Evolutionary conservation across 92 coral and sea anemone species (phyloP), one percentile per base, ranked within the genome.

Genomic region (Porites divaricata): DNA sequence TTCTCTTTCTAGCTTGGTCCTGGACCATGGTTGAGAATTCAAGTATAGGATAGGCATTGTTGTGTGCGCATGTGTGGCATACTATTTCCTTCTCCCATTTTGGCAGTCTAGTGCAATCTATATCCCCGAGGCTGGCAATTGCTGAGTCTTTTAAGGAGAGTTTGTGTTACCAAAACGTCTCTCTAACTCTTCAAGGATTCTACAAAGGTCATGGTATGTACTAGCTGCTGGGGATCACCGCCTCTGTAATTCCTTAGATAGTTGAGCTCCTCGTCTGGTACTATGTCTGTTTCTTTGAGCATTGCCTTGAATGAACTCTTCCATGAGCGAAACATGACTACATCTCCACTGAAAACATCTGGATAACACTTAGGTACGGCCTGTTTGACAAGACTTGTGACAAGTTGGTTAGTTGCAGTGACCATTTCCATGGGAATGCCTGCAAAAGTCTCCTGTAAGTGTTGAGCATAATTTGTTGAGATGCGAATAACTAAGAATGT

Each of bases 41-140:
- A 6, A 35, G 45, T 35, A 6, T 4, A 35, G 45, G 45, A 35
- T 35, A 35, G 45, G 45, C 45, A 35, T 35, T 35, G 45, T 4
- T 35, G 45, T 35, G 3, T 25, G 48, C 63, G 24, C 61, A 74
- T 9, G 81, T 81, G 8, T 62, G 63, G 11, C 73, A 52, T 5
- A 75, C 88, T 24, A 84, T 80, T 63, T 52, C 48, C 66, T 83
- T 83, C 45, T 83, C 81, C 87, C 87, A 73, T 69, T 73, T 74
- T 56, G 70, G 45, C 26, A 62, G 66, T 16, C 20, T 62, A 19
- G 25, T 16, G 9, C 17, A 8, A 1, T 56, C 17, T 56, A 11
- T 56, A 0, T 0, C 62, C 9, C 62, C 62, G 0, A 62, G 20
- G 66, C 66, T 62, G n/a, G 66, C 66, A 15, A 23, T 71, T 80